Evolutionary conservation across 2,113 vertebrate genomes (phyloP).

Genomic region (Synchiropus splendidus): DNA sequence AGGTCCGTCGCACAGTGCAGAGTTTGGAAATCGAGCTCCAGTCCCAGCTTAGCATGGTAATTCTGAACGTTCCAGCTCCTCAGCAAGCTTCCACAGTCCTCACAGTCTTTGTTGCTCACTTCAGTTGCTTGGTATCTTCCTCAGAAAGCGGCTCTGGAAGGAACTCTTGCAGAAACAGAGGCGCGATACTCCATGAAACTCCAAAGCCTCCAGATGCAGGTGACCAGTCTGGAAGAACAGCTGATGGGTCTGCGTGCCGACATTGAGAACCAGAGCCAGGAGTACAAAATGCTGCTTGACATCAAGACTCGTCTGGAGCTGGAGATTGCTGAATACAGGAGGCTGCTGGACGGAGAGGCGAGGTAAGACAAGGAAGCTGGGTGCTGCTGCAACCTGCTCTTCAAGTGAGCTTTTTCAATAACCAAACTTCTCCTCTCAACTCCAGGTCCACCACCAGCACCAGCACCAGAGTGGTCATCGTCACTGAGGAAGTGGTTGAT

Average conservation of each 20-base stretch:
- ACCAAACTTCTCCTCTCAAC: rapidly evolving
- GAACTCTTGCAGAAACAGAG: slow-evolving; percentile 75
- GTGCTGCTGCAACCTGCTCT: too few species aligned
- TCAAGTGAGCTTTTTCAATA: too few species aligned
- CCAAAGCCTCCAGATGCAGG: slow-evolving; percentile 66
- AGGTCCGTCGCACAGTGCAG: slow-evolving; percentile 71
- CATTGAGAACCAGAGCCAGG: slow-evolving; percentile 77
- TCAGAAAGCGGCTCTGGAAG: slow-evolving; percentile 77
- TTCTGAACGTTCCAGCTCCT: neutral
- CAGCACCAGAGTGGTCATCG: slow-evolving; percentile 21
- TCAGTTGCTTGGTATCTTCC: neutral
- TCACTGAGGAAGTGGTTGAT: slow-evolving; percentile 48
- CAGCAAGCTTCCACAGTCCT: too few species aligned
- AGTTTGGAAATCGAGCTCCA: slow-evolving; percentile 79
- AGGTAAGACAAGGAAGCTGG: slow-evolving; percentile 34
- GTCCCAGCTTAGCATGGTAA: slow-evolving; percentile 80
- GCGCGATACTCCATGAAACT: slow-evolving; percentile 71
- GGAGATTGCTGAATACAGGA: slow-evolving; percentile 86
- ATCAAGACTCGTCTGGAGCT: slow-evolving; percentile 82
- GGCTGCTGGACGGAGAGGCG: slow-evolving; percentile 77
- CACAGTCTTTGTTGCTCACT: too few species aligned
- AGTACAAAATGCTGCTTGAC: slow-evolving; percentile 81
- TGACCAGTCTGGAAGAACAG: slow-evolving; percentile 73
- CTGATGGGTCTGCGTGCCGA: slow-evolving; percentile 62
- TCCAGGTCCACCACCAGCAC: rapidly evolving